Evolutionary conservation across 2,797 vertebrate species (phyloP).

Genomic region (Sebastes baramenuke): DNA sequence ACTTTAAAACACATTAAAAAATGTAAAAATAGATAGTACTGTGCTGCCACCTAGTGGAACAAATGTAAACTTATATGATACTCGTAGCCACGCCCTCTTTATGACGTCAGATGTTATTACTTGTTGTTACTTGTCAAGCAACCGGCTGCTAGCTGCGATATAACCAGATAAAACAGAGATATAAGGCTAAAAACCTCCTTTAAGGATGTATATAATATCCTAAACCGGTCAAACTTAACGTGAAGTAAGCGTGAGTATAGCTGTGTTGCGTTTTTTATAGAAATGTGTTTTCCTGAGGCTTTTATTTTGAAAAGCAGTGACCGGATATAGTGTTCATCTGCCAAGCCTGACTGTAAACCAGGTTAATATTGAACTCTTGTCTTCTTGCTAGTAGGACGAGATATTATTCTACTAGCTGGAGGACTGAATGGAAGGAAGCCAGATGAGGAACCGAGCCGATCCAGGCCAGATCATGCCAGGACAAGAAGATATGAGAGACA

Average conservation of each 20-base stretch:
- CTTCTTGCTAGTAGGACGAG: accelerated
- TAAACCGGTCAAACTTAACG: not conserved
- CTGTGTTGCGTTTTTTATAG: accelerated
- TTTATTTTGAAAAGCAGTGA: slow-evolving; percentile 19
- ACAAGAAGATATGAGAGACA: slow-evolving; percentile 52
- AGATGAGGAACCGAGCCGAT: slow-evolving; percentile 14
- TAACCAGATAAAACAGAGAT: not conserved
- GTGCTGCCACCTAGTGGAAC: not conserved
- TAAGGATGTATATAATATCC: not conserved
- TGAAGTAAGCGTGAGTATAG: accelerated
- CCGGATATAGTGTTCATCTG: not conserved
- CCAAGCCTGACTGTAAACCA: accelerated
- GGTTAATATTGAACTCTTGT: not conserved
- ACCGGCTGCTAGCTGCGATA: accelerated
- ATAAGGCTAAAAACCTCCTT: accelerated
- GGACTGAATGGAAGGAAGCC: slow-evolving; percentile 71
- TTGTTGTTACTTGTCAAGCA: not conserved
- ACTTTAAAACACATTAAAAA: too few species aligned
- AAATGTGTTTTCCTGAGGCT: accelerated
- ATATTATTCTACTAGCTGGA: accelerated
- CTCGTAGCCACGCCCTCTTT: not conserved
- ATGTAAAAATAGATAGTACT: too few species aligned
- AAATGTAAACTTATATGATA: not conserved
- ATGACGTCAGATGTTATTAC: not conserved
- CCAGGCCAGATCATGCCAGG: not conserved